phyloP scores from a whole-genome alignment of 2,797 vertebrate genomes.

The Cossypha niveicapilla region DNA sequence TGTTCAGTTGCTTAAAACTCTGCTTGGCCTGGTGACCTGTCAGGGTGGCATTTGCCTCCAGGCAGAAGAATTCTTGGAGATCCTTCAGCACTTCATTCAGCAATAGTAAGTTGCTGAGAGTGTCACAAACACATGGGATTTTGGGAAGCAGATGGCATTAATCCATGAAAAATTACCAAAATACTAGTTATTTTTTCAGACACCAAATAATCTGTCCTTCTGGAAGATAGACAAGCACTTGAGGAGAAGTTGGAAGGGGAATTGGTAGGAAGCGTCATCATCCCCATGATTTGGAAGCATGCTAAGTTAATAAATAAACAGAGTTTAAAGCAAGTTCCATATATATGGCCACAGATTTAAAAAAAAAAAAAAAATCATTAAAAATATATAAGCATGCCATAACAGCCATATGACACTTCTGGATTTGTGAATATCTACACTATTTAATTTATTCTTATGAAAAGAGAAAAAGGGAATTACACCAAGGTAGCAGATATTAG shows the following conservation, averaged over 20 bases:
- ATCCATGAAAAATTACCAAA: not conserved
- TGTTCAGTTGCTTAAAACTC: not conserved
- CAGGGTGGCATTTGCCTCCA: conserved; percentile 6
- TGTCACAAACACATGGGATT: rapidly evolving
- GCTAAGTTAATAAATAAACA: not conserved
- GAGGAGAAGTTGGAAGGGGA: not conserved
- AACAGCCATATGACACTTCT: not conserved
- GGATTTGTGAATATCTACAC: not conserved
- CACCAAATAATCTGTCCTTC: not conserved
- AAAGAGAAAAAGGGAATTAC: not conserved
- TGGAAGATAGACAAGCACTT: not conserved
- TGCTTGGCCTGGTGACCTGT: not conserved
- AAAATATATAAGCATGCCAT: not conserved
- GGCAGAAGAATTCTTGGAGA: not conserved
- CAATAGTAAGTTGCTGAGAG: not conserved
- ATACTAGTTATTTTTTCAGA: not conserved
- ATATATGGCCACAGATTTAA: not conserved
- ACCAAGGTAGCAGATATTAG: not conserved
- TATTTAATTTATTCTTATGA: not conserved
- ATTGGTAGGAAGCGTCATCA: not conserved
- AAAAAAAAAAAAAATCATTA: not conserved
- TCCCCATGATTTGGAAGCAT: not conserved
- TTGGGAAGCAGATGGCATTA: not conserved
- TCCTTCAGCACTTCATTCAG: not conserved
- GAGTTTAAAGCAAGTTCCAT: not conserved